Evolutionary conservation across 2,888 invertebrate genomes (phyloP), one percentile per base, ranked within the genome.

Genomic region (Mactromeris polynyma): DNA sequence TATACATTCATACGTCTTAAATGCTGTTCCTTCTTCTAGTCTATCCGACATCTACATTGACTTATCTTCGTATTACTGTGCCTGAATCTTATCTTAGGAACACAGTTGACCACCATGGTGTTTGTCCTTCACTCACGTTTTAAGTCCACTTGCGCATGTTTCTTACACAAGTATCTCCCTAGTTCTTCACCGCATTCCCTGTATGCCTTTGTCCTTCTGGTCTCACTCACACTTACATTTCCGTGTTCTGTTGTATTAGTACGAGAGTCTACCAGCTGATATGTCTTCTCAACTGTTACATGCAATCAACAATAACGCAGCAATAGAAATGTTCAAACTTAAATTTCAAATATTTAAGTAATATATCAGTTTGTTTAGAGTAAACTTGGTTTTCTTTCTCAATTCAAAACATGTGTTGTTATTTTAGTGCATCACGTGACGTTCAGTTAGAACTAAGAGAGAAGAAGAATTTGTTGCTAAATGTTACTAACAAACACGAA

Each of bases 401-500:
- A 40, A 21, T 21, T 6, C 2, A 21, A 21, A 54, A 21, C 4
- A 54, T 21, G n/a, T 6, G 1, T 54, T 0, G 2, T 21, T n/a
- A 21, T 54, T 54, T n/a, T 26, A 80, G 80, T 19, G 17, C 46
- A 26, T 80, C 80, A 80, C 31, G 26, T 31, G 80, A 46, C 36
- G 40, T n/a, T 1, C 33, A 36, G 33, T 11, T 36, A 1, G 19
- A 31, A 26, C 26, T 81, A 26, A 81, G 19, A 81, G 81, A 81
- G 33, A 51, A 54, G 31, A 81, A 81, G 33, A 31, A 81, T 7
- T 4, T 36, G 26, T 51, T 81, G 14, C 33, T 81, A 17, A 31
- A 81, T 19, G 19, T 51, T 6, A 51, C 51, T 33, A 51, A 81
- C 33, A 81, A 54, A 81, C 81, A 81, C 19, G 81, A 81, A 42